Percentiles rank a stretch among this genome's conserved stretches.
phyloP scores from a whole-genome alignment of 1,140 invertebrate genomes.

The Asbolus verrucosus region DNA sequence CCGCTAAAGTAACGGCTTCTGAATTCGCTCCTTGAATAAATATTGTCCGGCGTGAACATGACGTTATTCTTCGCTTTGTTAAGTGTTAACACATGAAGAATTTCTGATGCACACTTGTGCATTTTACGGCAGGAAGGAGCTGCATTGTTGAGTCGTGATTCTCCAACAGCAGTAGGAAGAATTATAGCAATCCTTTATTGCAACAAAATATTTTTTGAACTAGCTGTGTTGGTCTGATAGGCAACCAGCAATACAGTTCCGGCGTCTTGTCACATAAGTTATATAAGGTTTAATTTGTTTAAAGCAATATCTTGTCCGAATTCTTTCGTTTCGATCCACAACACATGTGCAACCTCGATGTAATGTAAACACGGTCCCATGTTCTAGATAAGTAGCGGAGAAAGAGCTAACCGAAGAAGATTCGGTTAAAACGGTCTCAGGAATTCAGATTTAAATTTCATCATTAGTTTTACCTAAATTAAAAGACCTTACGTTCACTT shows the following conservation, averaged over 20 bases:
- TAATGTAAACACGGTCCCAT: constrained; percentile 20
- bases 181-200: not conserved
- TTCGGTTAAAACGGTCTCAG: not conserved
- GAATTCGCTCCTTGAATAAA: not conserved
- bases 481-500: constrained; percentile 10
- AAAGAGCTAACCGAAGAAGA: not conserved
- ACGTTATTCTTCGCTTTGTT: not conserved
- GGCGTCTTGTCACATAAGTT: not conserved
- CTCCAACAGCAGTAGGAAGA: not conserved
- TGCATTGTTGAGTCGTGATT: constrained; percentile 12
- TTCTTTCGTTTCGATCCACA: constrained; percentile 2
- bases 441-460: constrained; percentile 8
- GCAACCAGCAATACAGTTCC: constrained; percentile 14
- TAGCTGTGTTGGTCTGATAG: not conserved
- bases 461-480: not conserved
- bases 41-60: not conserved
- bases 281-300: not conserved
- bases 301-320: not conserved
- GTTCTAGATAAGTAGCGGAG: constrained; percentile 22
- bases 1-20: constrained; percentile 31
- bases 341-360: constrained; percentile 22
- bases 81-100: constrained; percentile 7
- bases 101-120: constrained; percentile 11
- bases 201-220: constrained; percentile 7
- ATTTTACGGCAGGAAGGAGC: constrained; percentile 14